These are phyloP conservation scores for Drosophila nigrodunni DNA, from an alignment of 1,140 invertebrate genomes.

Conservation along the genomic window DNA sequence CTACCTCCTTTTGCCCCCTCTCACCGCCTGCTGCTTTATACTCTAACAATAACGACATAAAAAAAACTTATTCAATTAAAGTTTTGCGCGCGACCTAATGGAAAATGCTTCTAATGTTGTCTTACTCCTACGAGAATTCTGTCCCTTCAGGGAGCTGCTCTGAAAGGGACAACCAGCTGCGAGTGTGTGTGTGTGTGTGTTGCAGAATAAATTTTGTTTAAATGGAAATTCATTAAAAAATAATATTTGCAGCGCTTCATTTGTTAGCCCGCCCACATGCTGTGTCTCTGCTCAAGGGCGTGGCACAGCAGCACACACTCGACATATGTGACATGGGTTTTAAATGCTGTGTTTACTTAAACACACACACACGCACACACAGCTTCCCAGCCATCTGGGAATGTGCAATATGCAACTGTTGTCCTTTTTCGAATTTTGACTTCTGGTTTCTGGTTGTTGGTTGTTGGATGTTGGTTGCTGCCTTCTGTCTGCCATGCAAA, in stretches of 20 bases:
- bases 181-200: conserved; percentile 33
- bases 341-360: conserved; percentile 54
- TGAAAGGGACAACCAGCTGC: conserved; percentile 24
- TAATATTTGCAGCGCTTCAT: conserved; percentile 74
- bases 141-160: background rate
- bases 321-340: conserved; percentile 70
- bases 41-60: conserved; percentile 29
- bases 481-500: conserved; percentile 61
- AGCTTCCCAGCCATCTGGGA: background rate
- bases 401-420: background rate
- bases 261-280: conserved; percentile 48
- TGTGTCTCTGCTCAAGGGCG: conserved; percentile 10
- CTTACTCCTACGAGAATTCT: background rate
- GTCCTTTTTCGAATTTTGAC: background rate
- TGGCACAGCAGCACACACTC: conserved; percentile 43
- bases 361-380: background rate
- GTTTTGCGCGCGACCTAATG: conserved; percentile 65
- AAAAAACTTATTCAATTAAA: conserved; percentile 79
- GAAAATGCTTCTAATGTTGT: conserved; percentile 59
- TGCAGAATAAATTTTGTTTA: conserved; percentile 66
- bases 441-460: background rate
- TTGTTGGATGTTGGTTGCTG: background rate
- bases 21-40: background rate
- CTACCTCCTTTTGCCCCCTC: background rate
- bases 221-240: conserved; percentile 75